Evolutionary conservation across 2,113 vertebrate genomes (phyloP).

Genomic region (Rousettus leschenaultii): DNA sequence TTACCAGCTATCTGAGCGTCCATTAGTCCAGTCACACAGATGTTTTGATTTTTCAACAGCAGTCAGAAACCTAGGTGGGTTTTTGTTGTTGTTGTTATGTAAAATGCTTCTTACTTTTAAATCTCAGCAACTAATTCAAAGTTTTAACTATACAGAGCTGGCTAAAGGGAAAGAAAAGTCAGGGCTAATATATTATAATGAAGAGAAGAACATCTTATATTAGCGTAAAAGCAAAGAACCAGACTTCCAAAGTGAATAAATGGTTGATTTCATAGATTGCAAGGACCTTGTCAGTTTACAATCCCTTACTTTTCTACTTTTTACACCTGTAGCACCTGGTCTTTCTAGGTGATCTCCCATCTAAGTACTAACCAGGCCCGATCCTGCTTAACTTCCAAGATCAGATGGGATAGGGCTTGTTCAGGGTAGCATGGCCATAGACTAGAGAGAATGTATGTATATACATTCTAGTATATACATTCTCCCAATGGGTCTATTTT

Average conservation of each 20-base stretch:
- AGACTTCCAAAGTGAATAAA: neutral
- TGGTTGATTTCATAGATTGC: too few species aligned
- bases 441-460: too few species aligned
- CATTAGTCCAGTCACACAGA: neutral
- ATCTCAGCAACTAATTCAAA: slow-evolving; percentile 25
- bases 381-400: too few species aligned
- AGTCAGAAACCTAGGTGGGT: neutral
- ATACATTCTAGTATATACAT: neutral
- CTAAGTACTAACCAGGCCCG: too few species aligned
- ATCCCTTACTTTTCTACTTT: too few species aligned
- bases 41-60: neutral
- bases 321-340: too few species aligned
- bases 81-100: neutral
- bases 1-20: neutral
- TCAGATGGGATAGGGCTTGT: too few species aligned
- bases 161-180: neutral
- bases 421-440: too few species aligned
- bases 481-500: neutral
- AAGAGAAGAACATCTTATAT: neutral
- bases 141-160: neutral
- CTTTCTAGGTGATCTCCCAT: too few species aligned
- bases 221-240: neutral
- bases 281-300: too few species aligned
- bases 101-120: slow-evolving; percentile 29
- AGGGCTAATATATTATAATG: neutral